Evolutionary conservation across 2,797 vertebrate species (phyloP).

Genomic region (Aeoliscus strigatus): DNA sequence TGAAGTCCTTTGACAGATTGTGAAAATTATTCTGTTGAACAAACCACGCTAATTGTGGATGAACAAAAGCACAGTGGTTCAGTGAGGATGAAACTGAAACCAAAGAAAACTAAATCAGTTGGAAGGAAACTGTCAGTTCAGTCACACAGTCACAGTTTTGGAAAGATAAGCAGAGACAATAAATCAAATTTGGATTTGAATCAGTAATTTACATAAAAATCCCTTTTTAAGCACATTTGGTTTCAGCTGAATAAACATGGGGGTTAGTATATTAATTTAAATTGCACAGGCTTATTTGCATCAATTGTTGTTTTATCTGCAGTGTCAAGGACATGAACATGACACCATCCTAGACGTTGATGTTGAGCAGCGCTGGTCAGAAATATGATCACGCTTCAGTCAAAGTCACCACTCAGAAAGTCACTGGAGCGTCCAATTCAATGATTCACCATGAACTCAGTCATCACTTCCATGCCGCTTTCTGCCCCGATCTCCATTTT

Average conservation of each 20-base stretch:
- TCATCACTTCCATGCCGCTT: too few relatives aligned
- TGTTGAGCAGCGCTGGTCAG: conserved; percentile 52
- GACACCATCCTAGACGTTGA: conserved; percentile 44
- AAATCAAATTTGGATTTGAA: conserved; percentile 36
- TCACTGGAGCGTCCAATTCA: too few relatives aligned
- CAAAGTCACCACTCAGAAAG: too few relatives aligned
- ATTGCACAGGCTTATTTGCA: conserved; percentile 52
- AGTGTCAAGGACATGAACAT: conserved; percentile 67
- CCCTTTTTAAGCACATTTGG: conserved; percentile 34
- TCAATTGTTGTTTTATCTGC: conserved; percentile 63
- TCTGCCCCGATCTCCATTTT: too few relatives aligned
- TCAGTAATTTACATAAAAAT: conserved; percentile 44
- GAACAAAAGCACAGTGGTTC: too few relatives aligned
- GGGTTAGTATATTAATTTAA: conserved; percentile 40
- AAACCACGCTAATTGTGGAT: too few relatives aligned
- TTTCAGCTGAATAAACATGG: conserved; percentile 28
- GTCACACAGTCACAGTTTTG: conserved; percentile 23
- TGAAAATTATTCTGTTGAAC: too few relatives aligned
- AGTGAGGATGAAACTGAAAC: too few relatives aligned
- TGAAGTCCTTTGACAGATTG: too few relatives aligned
- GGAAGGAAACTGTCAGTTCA: conserved; percentile 14
- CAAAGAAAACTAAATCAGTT: too few relatives aligned
- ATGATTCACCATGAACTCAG: too few relatives aligned
- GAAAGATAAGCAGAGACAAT: conserved; percentile 38
- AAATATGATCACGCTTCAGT: conserved; percentile 27